Evolutionary conservation across 2,797 vertebrate species (phyloP), one percentile per base, ranked within the genome.

Genomic region (Siniperca undulata): DNA sequence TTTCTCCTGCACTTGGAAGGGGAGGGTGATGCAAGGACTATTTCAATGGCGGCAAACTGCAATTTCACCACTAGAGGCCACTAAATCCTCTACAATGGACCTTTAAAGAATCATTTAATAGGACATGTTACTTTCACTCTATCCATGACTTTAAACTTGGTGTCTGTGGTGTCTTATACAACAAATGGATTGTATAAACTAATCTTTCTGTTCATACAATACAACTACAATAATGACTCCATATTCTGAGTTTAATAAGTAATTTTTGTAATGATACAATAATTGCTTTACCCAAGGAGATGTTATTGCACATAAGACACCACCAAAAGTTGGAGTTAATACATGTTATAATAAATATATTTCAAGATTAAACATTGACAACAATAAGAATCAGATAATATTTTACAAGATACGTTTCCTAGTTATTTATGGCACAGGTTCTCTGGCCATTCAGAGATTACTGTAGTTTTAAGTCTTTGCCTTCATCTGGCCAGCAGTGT

Each of bases 261-360:
- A 7, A 16, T n/a, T 22, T 56, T 65, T 64, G n/a, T 22, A 71
- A 20, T 53, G 2, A n/a, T 59, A 38, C 16, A 24, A 61, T 58
- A 11, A 8, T 8, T 3, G 1, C 5, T 17, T 52, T 5, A 11
- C 5, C 11, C 27, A 36, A 64, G 19, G 3, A 77, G 40, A 59
- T 11, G 17, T 16, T 48, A 10, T 44, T 55, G 7, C 64, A 58
- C 42, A 38, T 5, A 22, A n/a, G 34, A 65, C 24, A 76, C n/a
- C 24, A 61, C 3, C 19, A 68, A 44, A 36, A 34, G 30, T 12
- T 30, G 4, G 9, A 53, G 9, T 22, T 27, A 50, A 67, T 9
- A 44, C 8, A 74, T 42, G 3, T n/a, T 55, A 52, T 46, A 44
- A 62, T 62, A 78, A 65, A 74, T 74, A 46, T 1, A 65, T 55